Conservation (phyloP, 2,797 vertebrate species). For the Peromyscus eremicus region DNA sequence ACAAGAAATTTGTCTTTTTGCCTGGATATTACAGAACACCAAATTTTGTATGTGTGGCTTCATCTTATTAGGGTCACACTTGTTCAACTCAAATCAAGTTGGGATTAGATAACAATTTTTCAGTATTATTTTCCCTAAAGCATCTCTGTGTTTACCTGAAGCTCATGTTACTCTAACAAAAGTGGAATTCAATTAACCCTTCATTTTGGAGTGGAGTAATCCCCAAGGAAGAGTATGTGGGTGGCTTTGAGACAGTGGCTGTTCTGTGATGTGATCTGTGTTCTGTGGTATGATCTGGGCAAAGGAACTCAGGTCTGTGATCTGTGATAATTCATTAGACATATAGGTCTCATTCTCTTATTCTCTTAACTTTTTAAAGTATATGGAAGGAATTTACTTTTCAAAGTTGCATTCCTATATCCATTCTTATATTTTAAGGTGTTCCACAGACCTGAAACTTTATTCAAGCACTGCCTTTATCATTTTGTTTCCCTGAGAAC, state of each 20-base stretch:
- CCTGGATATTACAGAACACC: neutral
- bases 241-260: neutral
- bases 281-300: neutral
- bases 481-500: neutral
- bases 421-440: neutral
- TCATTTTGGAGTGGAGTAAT: neutral
- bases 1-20: neutral
- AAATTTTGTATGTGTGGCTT: neutral
- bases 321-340: neutral
- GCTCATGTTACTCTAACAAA: neutral
- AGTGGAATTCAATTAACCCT: neutral
- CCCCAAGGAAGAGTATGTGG: accelerated
- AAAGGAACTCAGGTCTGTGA: neutral
- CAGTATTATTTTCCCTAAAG: neutral
- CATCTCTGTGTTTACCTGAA: neutral
- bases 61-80: neutral
- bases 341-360: neutral
- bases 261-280: neutral
- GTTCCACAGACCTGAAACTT: neutral
- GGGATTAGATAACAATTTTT: neutral
- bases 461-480: neutral
- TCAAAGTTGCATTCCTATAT: neutral
- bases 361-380: neutral
- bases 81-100: slow-evolving; percentile 12
- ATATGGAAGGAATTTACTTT: neutral